These are phyloP conservation scores for Pipistrellus nathusii DNA, from an alignment of 2,797 vertebrate genomes.

Conservation along the genomic window DNA sequence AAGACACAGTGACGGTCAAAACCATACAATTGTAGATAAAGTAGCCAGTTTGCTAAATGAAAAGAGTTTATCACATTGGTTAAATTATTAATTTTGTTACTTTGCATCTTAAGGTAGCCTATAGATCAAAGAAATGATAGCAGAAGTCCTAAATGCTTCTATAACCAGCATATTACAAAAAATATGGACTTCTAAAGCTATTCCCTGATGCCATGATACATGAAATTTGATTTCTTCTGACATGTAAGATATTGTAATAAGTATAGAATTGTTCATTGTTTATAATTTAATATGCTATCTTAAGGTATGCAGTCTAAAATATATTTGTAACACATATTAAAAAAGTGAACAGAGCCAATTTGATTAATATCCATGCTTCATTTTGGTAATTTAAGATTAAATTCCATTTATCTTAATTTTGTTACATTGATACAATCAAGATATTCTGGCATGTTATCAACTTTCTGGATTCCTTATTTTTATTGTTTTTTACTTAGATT, in stretches of 20 bases:
- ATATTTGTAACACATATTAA: slow-evolving; percentile 18
- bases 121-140: slow-evolving; percentile 37
- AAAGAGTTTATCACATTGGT: slow-evolving; percentile 4
- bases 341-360: slow-evolving; percentile 9
- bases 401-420: slow-evolving; percentile 40
- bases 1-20: not conserved
- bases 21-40: not conserved
- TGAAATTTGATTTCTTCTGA: slow-evolving; percentile 43
- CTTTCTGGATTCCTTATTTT: slow-evolving; percentile 5
- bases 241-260: not conserved
- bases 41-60: not conserved
- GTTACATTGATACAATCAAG: slow-evolving; percentile 25
- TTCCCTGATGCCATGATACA: not conserved
- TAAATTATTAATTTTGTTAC: slow-evolving; percentile 8
- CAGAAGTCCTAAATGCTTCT: not conserved
- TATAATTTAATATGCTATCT: not conserved
- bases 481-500: slow-evolving; percentile 38
- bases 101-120: not conserved
- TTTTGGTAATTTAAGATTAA: slow-evolving; percentile 64
- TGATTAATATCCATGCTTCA: slow-evolving; percentile 27
- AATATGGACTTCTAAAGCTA: not conserved
- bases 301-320: slow-evolving; percentile 23
- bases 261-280: slow-evolving; percentile 1
- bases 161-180: slow-evolving; percentile 1
- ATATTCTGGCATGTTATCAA: slow-evolving; percentile 33